Base-by-base conservation (phyloP, 1,140 invertebrate genomes). In the Arion vulgaris region DNA sequence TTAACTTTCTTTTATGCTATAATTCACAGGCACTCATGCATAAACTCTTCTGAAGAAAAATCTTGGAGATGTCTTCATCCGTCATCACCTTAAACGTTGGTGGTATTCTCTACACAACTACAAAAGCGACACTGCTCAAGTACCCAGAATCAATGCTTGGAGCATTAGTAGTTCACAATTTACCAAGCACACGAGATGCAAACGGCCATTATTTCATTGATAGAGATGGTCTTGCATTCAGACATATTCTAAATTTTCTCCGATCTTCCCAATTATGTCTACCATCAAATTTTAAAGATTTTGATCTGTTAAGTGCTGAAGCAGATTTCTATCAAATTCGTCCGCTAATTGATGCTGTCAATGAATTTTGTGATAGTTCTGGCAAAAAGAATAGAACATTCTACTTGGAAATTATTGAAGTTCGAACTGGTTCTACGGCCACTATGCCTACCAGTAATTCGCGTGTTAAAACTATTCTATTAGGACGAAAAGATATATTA, bases 301-400 rank as follows among this genome's bases (percentile, higher is more conserved):
- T 97, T 69, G 97, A 98, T 89, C 93, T 98, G 38, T 93, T 99
- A 26, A 90, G 97, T 13, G 96, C 97, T 88, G 98, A 99, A 92
- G 97, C 97, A 0, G 94, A 95, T 87, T 98, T 96, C 92, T 99
- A 98, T 90, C 97, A 98, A 88, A 96, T 99, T 82, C 94, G 95
- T 81, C 95, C 92, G 9, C 84, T 93, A 51, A 88, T 93, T 41
- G 88, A 91, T 84, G 95, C 96, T 87, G 89, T 97, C 83, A 95
- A 96, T 88, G 94, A 94, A 86, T 41, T 86, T n/a, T 76, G 81
- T 62, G 79, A 85, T 41, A 68, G 83, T 15, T 73, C 66, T 9
- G 75, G 41, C 36, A 53, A 71, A 23, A 83, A 83, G 78, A 49
- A 41, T 23, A 69, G 75, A n/a, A 85, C 80, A 74, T 85, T 86